Evolutionary conservation across 2,888 invertebrate genomes (phyloP).

Genomic region (Lymantria dispar): DNA sequence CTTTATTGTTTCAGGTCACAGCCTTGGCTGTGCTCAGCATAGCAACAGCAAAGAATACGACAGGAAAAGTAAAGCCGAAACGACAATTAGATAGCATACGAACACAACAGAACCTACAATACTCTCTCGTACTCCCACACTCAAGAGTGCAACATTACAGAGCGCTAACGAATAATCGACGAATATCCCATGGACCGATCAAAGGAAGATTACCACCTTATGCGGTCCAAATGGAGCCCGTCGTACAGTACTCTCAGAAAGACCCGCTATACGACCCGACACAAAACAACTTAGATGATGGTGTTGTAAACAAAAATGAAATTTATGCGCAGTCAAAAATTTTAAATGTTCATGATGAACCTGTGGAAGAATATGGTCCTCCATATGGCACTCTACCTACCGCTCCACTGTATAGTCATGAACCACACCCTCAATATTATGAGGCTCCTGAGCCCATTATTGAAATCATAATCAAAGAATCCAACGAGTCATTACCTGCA

Average conservation of each 20-base stretch:
- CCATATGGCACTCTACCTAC: conserved; percentile 69
- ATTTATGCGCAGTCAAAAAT: conserved; percentile 77
- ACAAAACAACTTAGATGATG: conserved; percentile 72
- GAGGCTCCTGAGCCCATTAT: conserved; percentile 95
- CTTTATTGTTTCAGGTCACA: conserved; percentile 79
- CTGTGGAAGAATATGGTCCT: conserved; percentile 71
- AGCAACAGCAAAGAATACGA: conserved; percentile 73
- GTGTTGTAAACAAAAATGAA: conserved; percentile 68
- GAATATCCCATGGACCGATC: conserved; percentile 77
- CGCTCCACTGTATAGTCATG: conserved; percentile 75
- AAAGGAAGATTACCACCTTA: conserved; percentile 85
- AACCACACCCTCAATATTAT: conserved; percentile 79
- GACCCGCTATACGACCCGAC: conserved; percentile 88
- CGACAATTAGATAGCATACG: conserved; percentile 79
- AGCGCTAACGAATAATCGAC: conserved; percentile 74
- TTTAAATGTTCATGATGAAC: conserved; percentile 68
- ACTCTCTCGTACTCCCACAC: conserved; percentile 82
- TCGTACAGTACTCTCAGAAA: conserved; percentile 90
- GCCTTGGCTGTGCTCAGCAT: conserved; percentile 79
- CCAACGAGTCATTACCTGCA: conserved; percentile 90
- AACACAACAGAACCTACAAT: conserved; percentile 83
- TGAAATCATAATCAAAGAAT: conserved; percentile 95
- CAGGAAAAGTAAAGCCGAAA: conserved; percentile 77
- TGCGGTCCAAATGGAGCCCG: conserved; percentile 91
- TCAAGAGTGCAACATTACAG: conserved; percentile 79